Percentiles rank a stretch among this genome's conserved stretches.
Evolutionary conservation across 2,888 invertebrate species (phyloP).

Genomic region (Idaea dimidiata): DNA sequence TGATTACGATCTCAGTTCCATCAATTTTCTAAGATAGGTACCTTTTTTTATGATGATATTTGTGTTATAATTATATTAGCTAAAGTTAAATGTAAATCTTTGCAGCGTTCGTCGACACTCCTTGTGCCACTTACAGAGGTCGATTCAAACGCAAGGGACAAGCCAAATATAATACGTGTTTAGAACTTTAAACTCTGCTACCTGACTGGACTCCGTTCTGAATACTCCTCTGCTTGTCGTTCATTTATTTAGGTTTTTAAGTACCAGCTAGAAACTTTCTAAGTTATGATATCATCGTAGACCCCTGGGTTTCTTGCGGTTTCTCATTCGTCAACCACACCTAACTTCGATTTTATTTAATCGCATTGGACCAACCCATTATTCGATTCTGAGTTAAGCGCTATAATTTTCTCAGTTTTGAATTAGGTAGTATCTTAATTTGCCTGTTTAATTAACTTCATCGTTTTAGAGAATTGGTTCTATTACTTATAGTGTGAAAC

Average conservation of each 20-base stretch:
- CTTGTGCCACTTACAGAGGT: slow-evolving; percentile 47
- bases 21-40: neutral
- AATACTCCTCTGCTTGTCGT: neutral
- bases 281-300: too few species aligned
- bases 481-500: slow-evolving; percentile 26
- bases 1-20: neutral
- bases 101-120: slow-evolving; percentile 32
- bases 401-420: neutral
- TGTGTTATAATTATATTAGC: slow-evolving; percentile 3
- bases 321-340: too few species aligned
- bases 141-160: slow-evolving; percentile 28
- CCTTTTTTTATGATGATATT: neutral
- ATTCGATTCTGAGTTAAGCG: neutral
- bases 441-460: neutral
- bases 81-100: slow-evolving; percentile 10
- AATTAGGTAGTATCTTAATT: neutral
- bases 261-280: neutral
- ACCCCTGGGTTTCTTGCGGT: too few species aligned
- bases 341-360: too few species aligned
- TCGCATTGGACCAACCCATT: too few species aligned
- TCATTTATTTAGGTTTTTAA: neutral
- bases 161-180: slow-evolving; percentile 40
- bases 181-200: slow-evolving; percentile 35
- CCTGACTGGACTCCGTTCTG: slow-evolving; percentile 24
- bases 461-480: slow-evolving; percentile 11